Base-by-base conservation (phyloP, 2,888 invertebrate species). In the Atethmia centrago region DNA sequence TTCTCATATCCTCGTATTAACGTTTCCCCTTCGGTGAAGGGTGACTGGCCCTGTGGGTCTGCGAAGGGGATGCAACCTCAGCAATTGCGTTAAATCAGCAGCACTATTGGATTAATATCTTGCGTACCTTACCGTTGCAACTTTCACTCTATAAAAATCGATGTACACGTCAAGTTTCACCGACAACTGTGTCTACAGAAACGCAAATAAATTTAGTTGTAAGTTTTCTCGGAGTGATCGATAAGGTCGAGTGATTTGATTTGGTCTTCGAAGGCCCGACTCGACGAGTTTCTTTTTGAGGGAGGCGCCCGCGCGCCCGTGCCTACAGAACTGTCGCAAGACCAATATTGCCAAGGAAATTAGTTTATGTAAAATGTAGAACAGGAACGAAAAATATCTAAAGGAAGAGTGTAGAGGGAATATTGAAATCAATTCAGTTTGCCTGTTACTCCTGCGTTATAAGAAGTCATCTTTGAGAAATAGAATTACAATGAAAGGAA, bases 351-450 rank as follows among this genome's bases (percentile, higher is more conserved):
- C 94, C 91, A 90, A 94, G 96, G 95, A 96, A 96, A 96, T 96
- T 95, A 96, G 96, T 96, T 96, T 96, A 96, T 95, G 95, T 94
- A 95, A 95, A 96, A 96, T 95, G 95, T 95, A 95, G 95, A 95
- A 94, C 94, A 94, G 94, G 92, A 94, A 92, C 92, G 94, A 94
- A 95, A 94, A 96, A 95, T 95, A 94, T 94, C 93, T 89, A 77
- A 88, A 92, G 92, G 92, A 93, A 93, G 94, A 95, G 92, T 93
- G 93, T 91, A 92, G 88, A 91, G 88, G 91, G 93, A 93, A 94
- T 94, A 94, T 93, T 93, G 94, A 90, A 94, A 94, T 93, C 93
- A 93, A 94, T 92, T 93, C 93, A 90, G 92, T 92, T 94, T 93
- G 90, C 88, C 88, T 90, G 90, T 92, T 91, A 90, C 92, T 91